phyloP scores from a whole-genome alignment of 2,888 invertebrate species.

The Dryococelus australis region DNA sequence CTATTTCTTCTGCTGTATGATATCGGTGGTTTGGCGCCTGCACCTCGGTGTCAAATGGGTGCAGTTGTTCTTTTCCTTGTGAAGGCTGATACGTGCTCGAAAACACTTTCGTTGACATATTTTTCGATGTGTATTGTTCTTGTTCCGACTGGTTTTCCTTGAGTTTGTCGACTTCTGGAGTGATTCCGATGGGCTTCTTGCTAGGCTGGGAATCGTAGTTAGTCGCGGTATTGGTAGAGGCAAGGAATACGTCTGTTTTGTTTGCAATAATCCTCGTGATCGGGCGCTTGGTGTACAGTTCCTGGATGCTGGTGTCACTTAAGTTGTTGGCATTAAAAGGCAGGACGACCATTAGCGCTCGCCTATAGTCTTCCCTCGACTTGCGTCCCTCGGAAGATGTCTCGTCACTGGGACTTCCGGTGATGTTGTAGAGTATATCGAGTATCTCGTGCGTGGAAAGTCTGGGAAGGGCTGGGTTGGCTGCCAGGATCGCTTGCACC shows the following conservation, averaged over 20 bases:
- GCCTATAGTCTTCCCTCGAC: conserved; percentile 58
- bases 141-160: background rate
- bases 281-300: conserved; percentile 72
- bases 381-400: conserved; percentile 40
- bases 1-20: background rate
- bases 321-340: conserved; percentile 69
- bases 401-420: conserved; percentile 48
- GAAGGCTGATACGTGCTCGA: background rate
- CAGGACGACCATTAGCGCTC: conserved; percentile 68
- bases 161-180: background rate
- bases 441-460: conserved; percentile 71
- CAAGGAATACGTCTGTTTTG: background rate
- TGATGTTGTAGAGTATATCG: conserved; percentile 71
- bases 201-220: background rate
- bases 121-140: conserved; percentile 1
- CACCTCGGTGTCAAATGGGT: background rate
- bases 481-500: conserved; percentile 69
- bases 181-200: background rate
- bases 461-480: conserved; percentile 69
- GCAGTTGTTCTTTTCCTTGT: background rate
- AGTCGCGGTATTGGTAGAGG: background rate
- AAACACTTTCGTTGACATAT: background rate
- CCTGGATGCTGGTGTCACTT: conserved; percentile 63
- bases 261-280: conserved; percentile 54
- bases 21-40: background rate